These are phyloP conservation scores for Parnassius apollo DNA, from an alignment of 2,888 invertebrate genomes.

Conservation along the genomic window DNA sequence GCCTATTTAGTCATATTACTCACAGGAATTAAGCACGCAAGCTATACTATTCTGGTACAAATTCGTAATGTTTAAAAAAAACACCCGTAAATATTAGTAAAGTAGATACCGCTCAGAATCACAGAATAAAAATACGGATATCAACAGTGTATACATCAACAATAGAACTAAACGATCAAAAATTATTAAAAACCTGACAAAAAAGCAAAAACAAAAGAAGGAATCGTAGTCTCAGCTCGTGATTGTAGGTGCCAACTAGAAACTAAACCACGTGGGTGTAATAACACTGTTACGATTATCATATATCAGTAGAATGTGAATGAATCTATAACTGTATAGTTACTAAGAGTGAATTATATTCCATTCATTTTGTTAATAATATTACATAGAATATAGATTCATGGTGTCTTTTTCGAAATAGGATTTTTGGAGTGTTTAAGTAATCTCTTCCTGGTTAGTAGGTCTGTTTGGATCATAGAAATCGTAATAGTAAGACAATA, in stretches of 20 bases:
- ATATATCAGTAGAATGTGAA: slow-evolving; percentile 39
- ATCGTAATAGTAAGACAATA: no score
- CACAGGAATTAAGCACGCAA: no score
- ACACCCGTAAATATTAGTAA: no score
- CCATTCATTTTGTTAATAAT: neutral
- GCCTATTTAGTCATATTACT: no score
- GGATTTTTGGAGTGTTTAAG: no score
- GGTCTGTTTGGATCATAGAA: no score
- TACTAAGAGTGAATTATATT: slow-evolving; percentile 13
- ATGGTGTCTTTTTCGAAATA: neutral
- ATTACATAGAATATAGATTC: neutral
- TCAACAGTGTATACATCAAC: slow-evolving; percentile 3
- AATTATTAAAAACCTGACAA: slow-evolving; percentile 5
- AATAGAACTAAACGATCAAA: slow-evolving; percentile 6
- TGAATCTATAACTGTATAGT: slow-evolving; percentile 31
- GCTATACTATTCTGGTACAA: no score
- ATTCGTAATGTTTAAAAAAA: no score
- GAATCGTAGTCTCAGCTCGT: slow-evolving; percentile 11
- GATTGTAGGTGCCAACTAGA: slow-evolving; percentile 20
- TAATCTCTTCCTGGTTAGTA: no score
- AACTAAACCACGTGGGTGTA: slow-evolving; percentile 35
- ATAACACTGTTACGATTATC: slow-evolving; percentile 37
- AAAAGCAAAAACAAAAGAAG: slow-evolving; percentile 10
- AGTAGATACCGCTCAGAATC: no score
- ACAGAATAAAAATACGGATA: no score